These are phyloP conservation scores for Cremastinae sp. DNA, from an alignment of 2,888 invertebrate genomes.

Conservation along the genomic window DNA sequence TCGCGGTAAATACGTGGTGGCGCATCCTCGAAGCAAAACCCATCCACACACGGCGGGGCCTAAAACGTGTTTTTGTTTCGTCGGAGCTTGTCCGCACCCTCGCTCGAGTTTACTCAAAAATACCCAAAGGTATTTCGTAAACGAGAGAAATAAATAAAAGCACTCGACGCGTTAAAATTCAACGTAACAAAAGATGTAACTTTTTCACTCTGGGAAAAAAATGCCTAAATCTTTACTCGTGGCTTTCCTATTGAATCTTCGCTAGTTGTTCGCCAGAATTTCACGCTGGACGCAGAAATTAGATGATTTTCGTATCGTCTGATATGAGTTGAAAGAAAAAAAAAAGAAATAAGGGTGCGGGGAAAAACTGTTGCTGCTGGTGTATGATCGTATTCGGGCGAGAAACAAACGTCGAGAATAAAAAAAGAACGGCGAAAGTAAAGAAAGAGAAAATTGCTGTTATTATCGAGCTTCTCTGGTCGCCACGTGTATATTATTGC, in stretches of 20 bases:
- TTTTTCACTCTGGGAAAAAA: neutral
- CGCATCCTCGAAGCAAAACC: constrained; percentile 63
- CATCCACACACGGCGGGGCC: constrained; percentile 63
- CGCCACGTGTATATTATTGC: constrained; percentile 74
- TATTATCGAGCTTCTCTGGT: constrained; percentile 67
- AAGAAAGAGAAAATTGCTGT: constrained; percentile 65
- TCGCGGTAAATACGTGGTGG: constrained; percentile 11
- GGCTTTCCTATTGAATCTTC: too few relatives aligned
- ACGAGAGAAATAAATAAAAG: too few relatives aligned
- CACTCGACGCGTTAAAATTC: too few relatives aligned
- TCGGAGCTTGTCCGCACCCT: constrained; percentile 51
- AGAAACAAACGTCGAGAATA: neutral
- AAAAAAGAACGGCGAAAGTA: constrained; percentile 35
- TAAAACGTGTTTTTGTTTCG: constrained; percentile 71
- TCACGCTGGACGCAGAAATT: neutral
- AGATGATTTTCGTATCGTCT: neutral
- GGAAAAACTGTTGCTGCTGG: neutral
- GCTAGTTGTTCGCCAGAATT: neutral
- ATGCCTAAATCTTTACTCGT: too few relatives aligned
- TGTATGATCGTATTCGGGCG: constrained; percentile 4
- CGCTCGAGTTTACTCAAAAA: neutral
- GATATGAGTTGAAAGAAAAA: neutral
- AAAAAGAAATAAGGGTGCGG: neutral
- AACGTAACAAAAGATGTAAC: too few relatives aligned
- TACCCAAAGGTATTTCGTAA: too few relatives aligned